Evolutionary conservation across 2,888 invertebrate genomes (phyloP), one percentile per base, ranked within the genome.

Genomic region (Apocheima hispidaria): DNA sequence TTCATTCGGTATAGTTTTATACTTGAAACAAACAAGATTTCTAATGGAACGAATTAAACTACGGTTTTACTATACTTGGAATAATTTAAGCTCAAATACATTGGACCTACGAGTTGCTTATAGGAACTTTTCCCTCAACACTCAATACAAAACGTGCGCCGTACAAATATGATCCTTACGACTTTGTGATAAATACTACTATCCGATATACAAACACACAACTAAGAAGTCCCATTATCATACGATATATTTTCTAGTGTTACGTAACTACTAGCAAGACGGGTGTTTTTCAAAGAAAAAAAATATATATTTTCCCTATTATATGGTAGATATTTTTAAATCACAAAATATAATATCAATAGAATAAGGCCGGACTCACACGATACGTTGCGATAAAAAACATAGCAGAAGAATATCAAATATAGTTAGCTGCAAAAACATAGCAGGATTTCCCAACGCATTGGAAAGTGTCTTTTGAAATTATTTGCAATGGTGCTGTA

Each of bases 71-170:
- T 33, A 48, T 21, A 59, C n/a, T 43, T 41, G 48, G 49, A 23
- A 23, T 53, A 49, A 51, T 56, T n/a, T 48, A 52, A 62, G 61
- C 61, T 65, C 48, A 52, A 59, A 55, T 58, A 59, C 20, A 63
- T 66, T 62, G 63, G 66, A 63, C 68, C 57, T 55, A 54, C 56
- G 52, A 30, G 53, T 66, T 66, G 43, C 52, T 20, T 56, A 36
- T 65, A 70, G 68, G 70, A 70, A 70, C 68, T 70, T 64, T 69
- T 68, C 69, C 60, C 59, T 66, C 71, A 69, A 69, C 68, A 68
- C 66, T 55, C 63, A 62, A 52, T 18, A 61, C 57, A 43, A 51
- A 61, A 62, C 59, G 65, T 65, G 65, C 66, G 58, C 57, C 48
- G 40, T 51, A 60, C 64, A 54, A 68, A 60, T 57, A 64, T 54